Percentiles rank a stretch among this genome's conserved stretches.
Conservation (phyloP, 2,797 vertebrate genomes). For the Microhierax caerulescens region DNA sequence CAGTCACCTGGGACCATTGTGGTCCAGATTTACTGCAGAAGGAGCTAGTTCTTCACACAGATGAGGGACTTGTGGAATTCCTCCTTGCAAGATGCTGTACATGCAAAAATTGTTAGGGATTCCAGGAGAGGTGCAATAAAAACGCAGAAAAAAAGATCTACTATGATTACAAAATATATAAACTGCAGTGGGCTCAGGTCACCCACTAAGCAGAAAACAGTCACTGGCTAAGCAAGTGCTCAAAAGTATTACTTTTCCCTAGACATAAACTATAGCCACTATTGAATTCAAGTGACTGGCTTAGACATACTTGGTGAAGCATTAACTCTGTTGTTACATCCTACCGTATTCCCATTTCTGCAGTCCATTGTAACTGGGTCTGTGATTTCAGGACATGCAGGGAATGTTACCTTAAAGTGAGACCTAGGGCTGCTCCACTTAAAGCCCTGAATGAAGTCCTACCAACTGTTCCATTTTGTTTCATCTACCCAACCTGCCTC, state of each 20-base stretch:
- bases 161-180: neutral
- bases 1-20: neutral
- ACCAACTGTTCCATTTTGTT: neutral
- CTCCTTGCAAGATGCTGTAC: accelerated
- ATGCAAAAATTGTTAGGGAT: neutral
- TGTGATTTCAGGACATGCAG: neutral
- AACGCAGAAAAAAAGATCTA: neutral
- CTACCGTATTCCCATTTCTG: neutral
- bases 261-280: neutral
- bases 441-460: neutral
- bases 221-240: neutral
- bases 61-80: neutral
- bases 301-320: neutral
- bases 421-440: neutral
- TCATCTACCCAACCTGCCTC: neutral
- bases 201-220: neutral
- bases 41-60: neutral
- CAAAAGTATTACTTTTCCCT: neutral
- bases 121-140: neutral
- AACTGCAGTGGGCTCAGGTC: neutral
- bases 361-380: neutral
- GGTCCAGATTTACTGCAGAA: neutral
- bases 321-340: neutral
- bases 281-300: neutral
- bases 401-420: neutral